A percentile compares a stretch with the other conserved stretches of the same genome.
These are phyloP conservation scores for Agrotis segetum DNA, from an alignment of 2,888 invertebrate species.

Conservation along the genomic window DNA sequence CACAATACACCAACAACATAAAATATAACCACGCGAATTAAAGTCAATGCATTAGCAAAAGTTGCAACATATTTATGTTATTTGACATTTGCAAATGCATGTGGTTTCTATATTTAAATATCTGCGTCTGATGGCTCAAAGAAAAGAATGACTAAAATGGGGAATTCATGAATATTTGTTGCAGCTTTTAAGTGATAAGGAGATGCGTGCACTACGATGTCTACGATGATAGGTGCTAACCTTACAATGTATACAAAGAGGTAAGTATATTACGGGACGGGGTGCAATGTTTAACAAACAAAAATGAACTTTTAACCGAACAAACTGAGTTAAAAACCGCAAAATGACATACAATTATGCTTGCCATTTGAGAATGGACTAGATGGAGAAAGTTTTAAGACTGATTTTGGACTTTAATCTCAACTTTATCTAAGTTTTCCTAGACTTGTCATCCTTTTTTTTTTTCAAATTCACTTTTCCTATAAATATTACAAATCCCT, in stretches of 20 bases:
- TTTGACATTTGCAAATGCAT: conserved; percentile 27
- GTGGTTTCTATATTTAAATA: conserved; percentile 18
- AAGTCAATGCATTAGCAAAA: conserved; percentile 27
- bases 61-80: conserved; percentile 8
- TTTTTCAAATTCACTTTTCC: conserved; percentile 2
- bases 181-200: conserved; percentile 88
- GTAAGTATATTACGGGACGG: conserved; percentile 79
- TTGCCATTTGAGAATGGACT: conserved; percentile 25
- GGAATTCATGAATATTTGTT: conserved; percentile 91
- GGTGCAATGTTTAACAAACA: conserved; percentile 55
- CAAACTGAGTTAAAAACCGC: conserved; percentile 28
- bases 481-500: neutral
- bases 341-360: neutral
- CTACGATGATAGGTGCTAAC: conserved; percentile 81
- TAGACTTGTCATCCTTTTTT: neutral
- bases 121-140: conserved; percentile 68
- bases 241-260: conserved; percentile 75
- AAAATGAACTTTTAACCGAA: conserved; percentile 36
- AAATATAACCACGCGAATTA: neutral
- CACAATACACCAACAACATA: conserved; percentile 31
- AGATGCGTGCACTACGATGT: conserved; percentile 81
- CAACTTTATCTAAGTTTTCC: neutral
- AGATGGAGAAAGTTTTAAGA: conserved; percentile 12
- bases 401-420: conserved; percentile 4
- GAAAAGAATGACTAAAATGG: conserved; percentile 83